phyloP scores from a whole-genome alignment of 1,140 invertebrate genomes.

The Eumeta japonica region DNA sequence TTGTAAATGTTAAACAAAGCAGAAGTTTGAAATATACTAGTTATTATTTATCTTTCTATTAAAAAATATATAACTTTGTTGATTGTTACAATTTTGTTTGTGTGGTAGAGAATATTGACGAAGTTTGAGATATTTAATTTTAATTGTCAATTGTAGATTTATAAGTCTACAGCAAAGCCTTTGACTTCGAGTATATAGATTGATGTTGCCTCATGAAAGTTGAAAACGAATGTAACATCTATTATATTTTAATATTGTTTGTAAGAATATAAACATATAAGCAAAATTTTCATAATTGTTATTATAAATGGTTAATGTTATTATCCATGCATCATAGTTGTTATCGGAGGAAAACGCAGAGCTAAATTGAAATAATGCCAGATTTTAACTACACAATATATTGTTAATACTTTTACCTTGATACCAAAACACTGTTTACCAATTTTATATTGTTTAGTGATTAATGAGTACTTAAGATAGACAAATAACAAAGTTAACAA shows the following conservation, averaged over 20 bases:
- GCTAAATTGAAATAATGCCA: not conserved
- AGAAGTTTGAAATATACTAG: constrained; percentile 40
- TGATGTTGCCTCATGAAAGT: not conserved
- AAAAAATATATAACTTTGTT: constrained; percentile 23
- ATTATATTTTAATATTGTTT: not conserved
- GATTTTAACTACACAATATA: not conserved
- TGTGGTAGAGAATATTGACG: constrained; percentile 18
- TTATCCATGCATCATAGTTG: not conserved
- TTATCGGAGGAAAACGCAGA: not conserved
- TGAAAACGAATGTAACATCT: not conserved
- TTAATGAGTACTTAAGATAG: constrained; percentile 27
- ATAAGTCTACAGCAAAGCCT: too few species aligned
- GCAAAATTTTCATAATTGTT: not conserved
- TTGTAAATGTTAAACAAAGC: constrained; percentile 32
- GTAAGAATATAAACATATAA: not conserved
- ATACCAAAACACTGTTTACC: constrained; percentile 58
- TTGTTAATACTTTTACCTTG: constrained; percentile 52
- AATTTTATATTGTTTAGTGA: constrained; percentile 45
- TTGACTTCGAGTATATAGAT: not conserved
- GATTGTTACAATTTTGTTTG: constrained; percentile 37
- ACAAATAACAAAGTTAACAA: constrained; percentile 25
- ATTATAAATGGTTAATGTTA: not conserved
- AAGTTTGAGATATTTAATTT: too few species aligned
- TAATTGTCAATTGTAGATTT: too few species aligned
- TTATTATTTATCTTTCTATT: constrained; percentile 28